A percentile compares a stretch with the other conserved stretches of the same genome.
phyloP scores from a whole-genome alignment of 92 coral and sea anemone genomes.

The Diadumene lineata region DNA sequence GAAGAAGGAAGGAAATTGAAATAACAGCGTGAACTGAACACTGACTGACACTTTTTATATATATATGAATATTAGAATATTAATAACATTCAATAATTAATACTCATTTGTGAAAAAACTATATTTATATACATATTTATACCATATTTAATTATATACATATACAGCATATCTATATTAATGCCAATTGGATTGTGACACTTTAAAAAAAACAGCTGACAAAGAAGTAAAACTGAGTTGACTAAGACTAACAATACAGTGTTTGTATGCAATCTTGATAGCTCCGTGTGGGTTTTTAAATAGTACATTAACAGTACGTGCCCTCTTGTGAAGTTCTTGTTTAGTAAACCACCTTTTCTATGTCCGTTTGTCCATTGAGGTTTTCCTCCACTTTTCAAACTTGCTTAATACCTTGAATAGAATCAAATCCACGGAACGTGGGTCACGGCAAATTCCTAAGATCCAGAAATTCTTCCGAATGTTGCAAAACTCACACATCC shows the following conservation, averaged over 20 bases:
- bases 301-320: neutral
- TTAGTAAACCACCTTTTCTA: neutral
- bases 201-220: no score
- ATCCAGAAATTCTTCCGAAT: neutral
- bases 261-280: neutral
- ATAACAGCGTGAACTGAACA: no score
- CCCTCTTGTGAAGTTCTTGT: neutral
- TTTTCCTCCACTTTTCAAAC: neutral
- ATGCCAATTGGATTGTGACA: no score
- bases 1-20: no score
- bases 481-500: neutral
- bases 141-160: no score
- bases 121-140: no score
- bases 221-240: no score
- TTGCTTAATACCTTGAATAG: neutral
- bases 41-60: no score
- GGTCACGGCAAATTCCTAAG: neutral
- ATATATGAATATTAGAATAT: no score
- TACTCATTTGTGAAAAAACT: no score
- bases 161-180: no score
- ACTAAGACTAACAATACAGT: neutral
- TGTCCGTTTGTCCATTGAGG: neutral
- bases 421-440: neutral
- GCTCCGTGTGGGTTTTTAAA: neutral
- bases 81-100: no score